A percentile compares a stretch with the other conserved stretches of the same genome.
phyloP scores from a whole-genome alignment of 2,113 vertebrate species.

The Irena cyanogastra region DNA sequence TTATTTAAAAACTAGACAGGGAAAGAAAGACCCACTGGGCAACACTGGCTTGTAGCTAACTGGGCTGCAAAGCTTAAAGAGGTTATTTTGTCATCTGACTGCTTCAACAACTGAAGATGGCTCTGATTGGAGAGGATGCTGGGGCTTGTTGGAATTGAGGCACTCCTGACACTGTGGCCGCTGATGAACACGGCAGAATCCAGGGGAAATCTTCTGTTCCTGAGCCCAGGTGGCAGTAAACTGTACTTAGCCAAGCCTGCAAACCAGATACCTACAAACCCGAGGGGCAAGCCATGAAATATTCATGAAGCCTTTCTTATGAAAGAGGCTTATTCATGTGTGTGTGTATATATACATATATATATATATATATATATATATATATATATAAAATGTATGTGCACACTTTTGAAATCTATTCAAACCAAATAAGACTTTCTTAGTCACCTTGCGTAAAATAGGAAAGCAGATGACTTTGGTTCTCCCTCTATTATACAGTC shows the following conservation, averaged over 20 bases:
- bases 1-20: not conserved
- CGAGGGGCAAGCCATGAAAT: slow-evolving; percentile 24
- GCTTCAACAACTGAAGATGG: not conserved
- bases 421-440: slow-evolving; percentile 61
- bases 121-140: not conserved
- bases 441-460: slow-evolving; percentile 28
- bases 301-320: slow-evolving; percentile 58
- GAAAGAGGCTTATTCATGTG: slow-evolving; percentile 53
- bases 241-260: not conserved
- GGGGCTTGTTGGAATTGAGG: not conserved
- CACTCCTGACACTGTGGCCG: not conserved
- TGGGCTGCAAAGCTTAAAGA: not conserved
- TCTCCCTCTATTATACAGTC: slow-evolving; percentile 12
- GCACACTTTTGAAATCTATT: slow-evolving; percentile 46
- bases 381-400: not conserved
- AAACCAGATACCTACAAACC: slow-evolving; percentile 41
- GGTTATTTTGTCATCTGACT: not conserved
- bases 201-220: not conserved
- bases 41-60: not conserved
- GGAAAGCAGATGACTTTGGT: slow-evolving; percentile 43
- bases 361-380: not conserved
- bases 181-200: not conserved
- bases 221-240: slow-evolving; percentile 9
- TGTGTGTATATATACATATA: not conserved
- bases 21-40: not conserved